Evolutionary conservation across 2,888 invertebrate genomes (phyloP), one percentile per base, ranked within the genome.

Genomic region (Apoda limacodes): DNA sequence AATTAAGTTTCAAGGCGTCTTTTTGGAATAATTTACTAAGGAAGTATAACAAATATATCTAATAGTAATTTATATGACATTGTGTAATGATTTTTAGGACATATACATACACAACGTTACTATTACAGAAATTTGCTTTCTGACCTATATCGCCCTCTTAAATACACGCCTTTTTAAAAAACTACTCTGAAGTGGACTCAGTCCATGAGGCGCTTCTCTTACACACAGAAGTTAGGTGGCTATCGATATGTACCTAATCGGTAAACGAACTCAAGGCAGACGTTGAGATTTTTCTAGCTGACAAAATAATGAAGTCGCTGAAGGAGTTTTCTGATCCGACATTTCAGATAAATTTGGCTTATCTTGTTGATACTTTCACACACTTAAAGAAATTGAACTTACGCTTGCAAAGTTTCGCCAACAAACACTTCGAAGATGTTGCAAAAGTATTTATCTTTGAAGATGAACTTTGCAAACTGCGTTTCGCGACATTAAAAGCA

Each of bases 231-330:
- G 35, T 39, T 13, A 27, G 37, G 1, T 42, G 40, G 38, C 22
- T 40, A 6, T 40, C 38, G 7, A 43, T 37, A 38, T 34, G 37
- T 20, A 43, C 41, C 17, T 35, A 41, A 34, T 30, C 37, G 30
- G 21, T 21, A 24, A 34, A n/a, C n/a, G n/a, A n/a, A n/a, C n/a
- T n/a, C n/a, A n/a, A n/a, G 39, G 25, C 27, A 41, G 20, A n/a
- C 12, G 24, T 4, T 30, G 7, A 13, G 21, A 25, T 31, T 25
- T 25, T 31, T 31, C 21, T 31, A n/a, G 31, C 2, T 30, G 25
- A 25, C 13, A 25, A 30, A 30, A 30, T 25, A 25, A 9, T 2
- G 20, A 24, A 19, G 13, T 17, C 25, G 24, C 3, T 15, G 3
- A 9, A 19, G 9, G 17, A 9, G 2, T 20, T 24, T 25, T 17